Percentiles rank a stretch among this genome's conserved stretches.
These are phyloP conservation scores for Pelodytes ibericus DNA, from an alignment of 2,797 vertebrate genomes.

Conservation along the genomic window DNA sequence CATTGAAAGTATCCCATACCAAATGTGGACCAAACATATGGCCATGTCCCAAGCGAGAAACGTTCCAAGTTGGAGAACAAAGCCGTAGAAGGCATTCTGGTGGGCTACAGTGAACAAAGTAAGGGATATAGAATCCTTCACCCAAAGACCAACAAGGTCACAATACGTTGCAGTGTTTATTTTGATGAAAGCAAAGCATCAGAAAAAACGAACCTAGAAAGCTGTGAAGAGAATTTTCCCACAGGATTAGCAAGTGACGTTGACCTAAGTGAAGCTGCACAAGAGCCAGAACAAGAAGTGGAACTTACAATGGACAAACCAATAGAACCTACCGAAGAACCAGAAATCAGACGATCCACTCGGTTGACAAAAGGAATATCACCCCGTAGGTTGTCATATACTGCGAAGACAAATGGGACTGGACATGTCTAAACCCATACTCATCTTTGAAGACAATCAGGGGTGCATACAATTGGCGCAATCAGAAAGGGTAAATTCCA, in stretches of 20 bases:
- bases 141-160: no score
- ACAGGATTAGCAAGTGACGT: not conserved
- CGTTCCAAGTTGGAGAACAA: not conserved
- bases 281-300: not conserved
- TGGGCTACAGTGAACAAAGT: no score
- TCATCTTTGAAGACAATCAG: no score
- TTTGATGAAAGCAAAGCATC: not conserved
- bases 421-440: no score
- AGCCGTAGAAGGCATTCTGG: no score
- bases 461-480: no score
- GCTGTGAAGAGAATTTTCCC: not conserved
- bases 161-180: not conserved
- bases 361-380: not conserved
- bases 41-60: no score
- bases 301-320: not conserved
- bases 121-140: no score
- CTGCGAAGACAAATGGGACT: not conserved
- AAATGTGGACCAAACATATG: not conserved
- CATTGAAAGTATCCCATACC: not conserved
- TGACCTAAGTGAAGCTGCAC: not conserved
- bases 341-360: not conserved
- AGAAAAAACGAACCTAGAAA: not conserved
- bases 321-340: no score
- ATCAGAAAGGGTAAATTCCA: no score
- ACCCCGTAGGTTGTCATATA: not conserved